These are phyloP conservation scores for Cataglyphis livida DNA, from an alignment of 2,888 invertebrate species.

Conservation along the genomic window DNA sequence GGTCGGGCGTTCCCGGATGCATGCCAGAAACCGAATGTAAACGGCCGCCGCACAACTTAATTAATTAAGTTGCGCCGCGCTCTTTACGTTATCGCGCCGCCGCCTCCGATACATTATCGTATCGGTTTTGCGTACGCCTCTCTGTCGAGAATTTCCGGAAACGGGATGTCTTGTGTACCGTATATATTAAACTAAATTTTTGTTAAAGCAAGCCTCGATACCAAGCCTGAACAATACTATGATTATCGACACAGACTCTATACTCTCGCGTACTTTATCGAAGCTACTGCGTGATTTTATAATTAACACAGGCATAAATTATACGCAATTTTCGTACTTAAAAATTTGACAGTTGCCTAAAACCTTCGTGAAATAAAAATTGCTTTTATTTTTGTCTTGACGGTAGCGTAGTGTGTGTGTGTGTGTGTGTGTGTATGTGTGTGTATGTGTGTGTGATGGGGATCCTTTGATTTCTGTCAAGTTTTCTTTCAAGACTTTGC, in stretches of 20 bases:
- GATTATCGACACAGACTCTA: neutral
- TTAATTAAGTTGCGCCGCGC: constrained; percentile 77
- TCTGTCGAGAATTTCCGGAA: constrained; percentile 28
- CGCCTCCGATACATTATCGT: constrained; percentile 40
- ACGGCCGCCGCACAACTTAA: constrained; percentile 78
- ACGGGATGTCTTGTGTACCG: neutral
- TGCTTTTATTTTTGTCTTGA: neutral
- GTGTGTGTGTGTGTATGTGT: too few species aligned
- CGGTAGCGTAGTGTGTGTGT: neutral
- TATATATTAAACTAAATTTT: neutral
- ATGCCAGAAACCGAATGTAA: constrained; percentile 76
- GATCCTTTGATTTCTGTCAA: constrained; percentile 1
- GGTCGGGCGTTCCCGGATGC: constrained; percentile 67
- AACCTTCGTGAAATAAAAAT: neutral
- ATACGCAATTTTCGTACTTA: neutral
- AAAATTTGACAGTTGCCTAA: neutral
- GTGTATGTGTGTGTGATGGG: too few species aligned
- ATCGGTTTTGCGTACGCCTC: neutral
- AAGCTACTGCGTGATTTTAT: neutral
- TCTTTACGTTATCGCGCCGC: constrained; percentile 46
- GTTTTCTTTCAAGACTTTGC: constrained; percentile 21
- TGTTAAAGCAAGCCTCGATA: neutral
- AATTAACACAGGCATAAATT: neutral
- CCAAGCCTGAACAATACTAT: neutral
- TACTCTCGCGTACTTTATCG: neutral